Evolutionary conservation across 1,140 invertebrate genomes (phyloP).

Genomic region (Amyelois transitella): DNA sequence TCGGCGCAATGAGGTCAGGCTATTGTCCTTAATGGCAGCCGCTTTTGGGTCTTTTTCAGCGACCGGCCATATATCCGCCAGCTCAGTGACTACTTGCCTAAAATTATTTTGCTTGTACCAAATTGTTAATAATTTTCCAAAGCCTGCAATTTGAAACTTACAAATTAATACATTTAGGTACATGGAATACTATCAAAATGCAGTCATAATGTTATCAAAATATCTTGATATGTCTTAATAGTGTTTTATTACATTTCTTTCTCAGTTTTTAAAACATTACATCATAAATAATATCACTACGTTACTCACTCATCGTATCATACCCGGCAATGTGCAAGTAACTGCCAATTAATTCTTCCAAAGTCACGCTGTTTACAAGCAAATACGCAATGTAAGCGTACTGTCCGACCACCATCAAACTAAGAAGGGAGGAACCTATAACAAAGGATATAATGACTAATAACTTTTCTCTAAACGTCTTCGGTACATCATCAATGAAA

Average conservation of each 20-base stretch:
- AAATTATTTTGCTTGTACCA: conserved; percentile 47
- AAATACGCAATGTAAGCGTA: conserved; percentile 32
- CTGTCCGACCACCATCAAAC: conserved; percentile 38
- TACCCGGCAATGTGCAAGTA: conserved; percentile 51
- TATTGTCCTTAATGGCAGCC: conserved; percentile 35
- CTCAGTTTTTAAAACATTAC: background rate
- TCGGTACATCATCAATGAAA: conserved; percentile 32
- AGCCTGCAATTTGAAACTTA: conserved; percentile 27
- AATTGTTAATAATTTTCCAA: conserved; percentile 49
- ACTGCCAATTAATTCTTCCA: conserved; percentile 44
- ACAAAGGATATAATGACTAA: conserved; percentile 23
- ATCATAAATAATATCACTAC: background rate
- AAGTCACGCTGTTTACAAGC: conserved; percentile 28
- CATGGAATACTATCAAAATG: too few relatives aligned
- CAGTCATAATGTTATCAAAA: too few relatives aligned
- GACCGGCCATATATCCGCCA: conserved; percentile 51
- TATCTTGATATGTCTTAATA: too few relatives aligned
- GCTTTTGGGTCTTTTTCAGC: conserved; percentile 31
- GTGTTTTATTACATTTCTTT: too few relatives aligned
- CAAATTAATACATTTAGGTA: too few relatives aligned
- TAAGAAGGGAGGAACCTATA: conserved; percentile 26
- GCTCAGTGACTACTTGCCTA: conserved; percentile 35
- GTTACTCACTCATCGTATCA: conserved; percentile 51
- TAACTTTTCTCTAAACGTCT: conserved; percentile 19
- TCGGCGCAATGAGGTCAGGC: conserved; percentile 35